These are phyloP conservation scores for Hemibagrus wyckioides DNA, from an alignment of 2,113 vertebrate species.

Conservation along the genomic window DNA sequence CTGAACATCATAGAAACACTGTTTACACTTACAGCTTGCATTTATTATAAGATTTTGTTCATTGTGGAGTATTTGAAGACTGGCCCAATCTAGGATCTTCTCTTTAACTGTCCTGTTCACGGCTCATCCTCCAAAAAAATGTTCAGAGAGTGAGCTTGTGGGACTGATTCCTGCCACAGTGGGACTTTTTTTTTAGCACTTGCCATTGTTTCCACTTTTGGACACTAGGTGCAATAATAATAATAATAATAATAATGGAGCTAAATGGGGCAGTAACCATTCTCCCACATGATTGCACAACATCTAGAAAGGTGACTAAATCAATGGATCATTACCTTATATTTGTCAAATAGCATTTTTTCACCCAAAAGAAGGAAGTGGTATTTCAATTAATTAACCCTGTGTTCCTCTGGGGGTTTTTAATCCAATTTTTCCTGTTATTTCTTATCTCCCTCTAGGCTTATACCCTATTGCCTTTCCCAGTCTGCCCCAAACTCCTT, in stretches of 20 bases:
- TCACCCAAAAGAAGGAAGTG: neutral
- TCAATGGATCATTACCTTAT: neutral
- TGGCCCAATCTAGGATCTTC: neutral
- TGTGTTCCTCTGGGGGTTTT: neutral
- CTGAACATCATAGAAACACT: neutral
- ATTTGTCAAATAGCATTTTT: neutral
- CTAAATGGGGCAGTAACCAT: neutral
- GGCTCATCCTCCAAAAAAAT: neutral
- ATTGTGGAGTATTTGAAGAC: neutral
- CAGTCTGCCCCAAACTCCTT: neutral
- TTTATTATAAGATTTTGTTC: no score
- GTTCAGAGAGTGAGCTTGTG: neutral
- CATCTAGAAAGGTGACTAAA: neutral
- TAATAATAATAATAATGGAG: neutral
- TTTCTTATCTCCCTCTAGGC: neutral
- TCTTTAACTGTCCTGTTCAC: neutral
- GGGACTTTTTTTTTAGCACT: neutral
- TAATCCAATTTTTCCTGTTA: neutral
- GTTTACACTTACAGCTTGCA: no score
- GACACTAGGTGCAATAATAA: neutral
- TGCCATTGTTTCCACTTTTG: neutral
- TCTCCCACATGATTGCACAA: neutral
- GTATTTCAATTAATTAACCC: neutral
- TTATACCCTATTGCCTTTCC: neutral
- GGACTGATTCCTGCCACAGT: neutral